phyloP scores from a whole-genome alignment of 2,888 invertebrate genomes.

The Ichneumoninae sp. region DNA sequence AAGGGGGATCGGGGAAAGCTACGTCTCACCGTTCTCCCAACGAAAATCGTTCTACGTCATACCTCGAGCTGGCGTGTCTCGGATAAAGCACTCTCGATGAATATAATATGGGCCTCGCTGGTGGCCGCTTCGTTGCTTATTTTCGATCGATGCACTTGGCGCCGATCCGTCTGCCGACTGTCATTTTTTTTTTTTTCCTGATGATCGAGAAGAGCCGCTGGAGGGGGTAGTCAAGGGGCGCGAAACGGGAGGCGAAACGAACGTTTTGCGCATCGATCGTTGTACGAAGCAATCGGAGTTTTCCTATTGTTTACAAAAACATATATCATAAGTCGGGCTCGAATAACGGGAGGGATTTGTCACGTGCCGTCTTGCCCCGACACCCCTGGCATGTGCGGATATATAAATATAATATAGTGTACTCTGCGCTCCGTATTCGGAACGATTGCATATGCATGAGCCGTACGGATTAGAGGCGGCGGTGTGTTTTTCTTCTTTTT shows the following conservation, averaged over 20 bases:
- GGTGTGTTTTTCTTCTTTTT: slow-evolving; percentile 16
- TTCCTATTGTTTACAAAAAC: not conserved
- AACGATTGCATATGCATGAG: slow-evolving; percentile 53
- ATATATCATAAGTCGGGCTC: not conserved
- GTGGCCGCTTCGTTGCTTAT: not conserved
- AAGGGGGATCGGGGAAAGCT: slow-evolving; percentile 1
- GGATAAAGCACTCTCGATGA: slow-evolving; percentile 47
- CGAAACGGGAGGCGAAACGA: too few species aligned
- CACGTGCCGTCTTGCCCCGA: not conserved
- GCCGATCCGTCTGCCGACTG: not conserved
- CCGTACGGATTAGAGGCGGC: slow-evolving; percentile 47
- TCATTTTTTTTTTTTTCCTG: not conserved
- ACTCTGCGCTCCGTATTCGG: slow-evolving; percentile 30
- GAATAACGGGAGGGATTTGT: not conserved
- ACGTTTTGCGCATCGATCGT: too few species aligned
- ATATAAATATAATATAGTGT: not conserved
- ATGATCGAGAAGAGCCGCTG: not conserved
- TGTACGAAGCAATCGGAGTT: too few species aligned
- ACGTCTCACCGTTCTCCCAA: slow-evolving; percentile 7
- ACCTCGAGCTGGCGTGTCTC: slow-evolving; percentile 36
- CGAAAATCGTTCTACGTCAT: slow-evolving; percentile 30
- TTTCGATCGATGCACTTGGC: slow-evolving; percentile 32
- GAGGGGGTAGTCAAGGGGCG: too few species aligned
- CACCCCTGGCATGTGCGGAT: not conserved
- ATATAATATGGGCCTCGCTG: slow-evolving; percentile 41